Base-by-base conservation (phyloP, 1,140 invertebrate species). In the Campoletis sonorensis region DNA sequence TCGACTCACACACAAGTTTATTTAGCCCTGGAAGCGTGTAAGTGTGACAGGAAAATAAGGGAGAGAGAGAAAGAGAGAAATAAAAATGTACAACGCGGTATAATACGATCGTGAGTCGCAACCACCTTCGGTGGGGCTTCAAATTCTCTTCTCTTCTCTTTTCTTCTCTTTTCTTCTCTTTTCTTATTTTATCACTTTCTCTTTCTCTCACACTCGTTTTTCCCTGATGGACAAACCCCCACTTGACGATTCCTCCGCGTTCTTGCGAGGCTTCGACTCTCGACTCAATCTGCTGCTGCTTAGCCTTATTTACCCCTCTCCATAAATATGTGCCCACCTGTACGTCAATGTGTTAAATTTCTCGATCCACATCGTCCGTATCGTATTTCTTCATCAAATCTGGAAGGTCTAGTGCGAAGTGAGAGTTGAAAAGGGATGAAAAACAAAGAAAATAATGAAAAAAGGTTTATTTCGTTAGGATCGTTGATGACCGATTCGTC, bases 201-300 rank as follows among this genome's bases (percentile, higher is more conserved):
- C 79, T 10, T 33, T 40, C 27, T 54, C 51, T 33, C 30, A 7
- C 73, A 13, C 30, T 27, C 54, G 10, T 4, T 2, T 49, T 10
- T 64, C 18, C 27, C 30, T 40, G 18, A 26, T 16, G 18, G 13
- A 30, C n/a, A 30, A n/a, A n/a, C n/a, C 26, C 58, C 54, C 61
- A n/a, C 67, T 70, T 64, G 61, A 64, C 68, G 80, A 71, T 78
- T 45, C 72, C 68, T 51, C 85, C 85, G 76, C 15, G 76, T 61
- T n/a, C 26, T 81, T 84, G 86, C 87, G 81, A 51, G 87, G 87
- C 85, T 87, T 87, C 87, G 76, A 80, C 82, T 86, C 82, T 87
- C 85, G 64, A 85, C 83, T 87, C 85, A 87, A 87, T 87, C 86
- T 87, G 81, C 83, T 84, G 77, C 84, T 87, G 85, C 83, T 87